Evolutionary conservation across 2,888 invertebrate species (phyloP), one percentile per base, ranked within the genome.

Genomic region (Synergus itoensis): DNA sequence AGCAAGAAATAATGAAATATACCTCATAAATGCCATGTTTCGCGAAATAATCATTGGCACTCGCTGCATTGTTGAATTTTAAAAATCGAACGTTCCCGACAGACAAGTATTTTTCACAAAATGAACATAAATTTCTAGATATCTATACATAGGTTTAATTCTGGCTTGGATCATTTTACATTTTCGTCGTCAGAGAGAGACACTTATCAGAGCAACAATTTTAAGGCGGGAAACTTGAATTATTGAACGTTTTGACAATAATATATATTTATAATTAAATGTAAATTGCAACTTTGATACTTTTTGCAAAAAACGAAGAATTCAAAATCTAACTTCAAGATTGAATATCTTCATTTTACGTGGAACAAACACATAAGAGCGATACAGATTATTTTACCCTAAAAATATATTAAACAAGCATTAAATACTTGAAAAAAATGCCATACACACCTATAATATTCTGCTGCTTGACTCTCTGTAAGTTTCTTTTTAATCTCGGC

Each of bases 1-100:
- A n/a, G 7, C 4, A 41, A n/a, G 4, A 67, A 41, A n/a, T 12
- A n/a, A 36, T 21, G 12, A 16, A 28, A 75, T 83, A 86, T 88
- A 91, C 91, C 91, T 90, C 60, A 88, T 65, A 67, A 85, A 85
- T 81, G 91, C 90, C 88, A 92, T 90, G 63, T 87, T 89, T 62
- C 91, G 88, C 5, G 88, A 86, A 83, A 90, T 81, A 9, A 83
- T 84, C 1, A 77, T 40, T 14, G 88, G 82, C 41, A 87, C 83
- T 80, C 91, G 88, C 78, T 91, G 90, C 91, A 92, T 91, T 65
- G 85, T 88, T 18, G 40, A 69, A 64, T 53, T 36, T 77, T 7
- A 18, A 41, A 48, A 77, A 63, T 65, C 45, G 57, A 41, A 77
- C 18, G 41, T 77, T 64, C 48, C 36, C 3, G 1, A 16, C 62